Evolutionary conservation across 2,888 invertebrate species (phyloP), one percentile per base, ranked within the genome.

Genomic region (Melanchra persicariae): DNA sequence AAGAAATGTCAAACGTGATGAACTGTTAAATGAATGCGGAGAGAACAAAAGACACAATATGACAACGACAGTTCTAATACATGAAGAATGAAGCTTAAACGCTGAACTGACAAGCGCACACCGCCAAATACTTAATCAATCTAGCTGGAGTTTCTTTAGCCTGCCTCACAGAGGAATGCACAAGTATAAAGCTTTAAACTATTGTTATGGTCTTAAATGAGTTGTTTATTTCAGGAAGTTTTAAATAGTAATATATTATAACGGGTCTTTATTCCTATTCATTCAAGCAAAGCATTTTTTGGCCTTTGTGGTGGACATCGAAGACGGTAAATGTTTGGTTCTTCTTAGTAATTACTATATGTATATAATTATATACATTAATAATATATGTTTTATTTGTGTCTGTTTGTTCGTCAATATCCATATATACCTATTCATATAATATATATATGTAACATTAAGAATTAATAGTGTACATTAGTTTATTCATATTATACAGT

Each of bases 81-180:
- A 45, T 49, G 61, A 57, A 49, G 34, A 55, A 49, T 55, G 34
- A 40, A 34, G 26, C 37, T 70, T 58, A 24, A 47, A 59, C 71
- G 43, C 24, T 34, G 7, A 71, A 61, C 49, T 30, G 64, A 72
- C 63, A 59, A 64, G 58, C 22, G 45, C 57, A 68, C 61, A 71
- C 54, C 67, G 66, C 74, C 74, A 58, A 70, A 66, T 51, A 52
- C 19, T 77, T 67, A 66, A 74, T 81, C 62, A 45, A 59, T 67
- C 54, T 67, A 59, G 58, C 12, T 65, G 37, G 6, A 58, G 54
- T 49, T 62, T 70, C 57, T 49, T 45, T 24, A 26, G 17, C 9
- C 6, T 26, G 54, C 40, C 26, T 34, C 7, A 45, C 10, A 1
- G 8, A 43, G 3, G 40, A 40, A 40, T 40, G 51, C 26, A 17